Evolutionary conservation across 2,888 invertebrate species (phyloP), one percentile per base, ranked within the genome.

Genomic region (Phanerotoma sp.): DNA sequence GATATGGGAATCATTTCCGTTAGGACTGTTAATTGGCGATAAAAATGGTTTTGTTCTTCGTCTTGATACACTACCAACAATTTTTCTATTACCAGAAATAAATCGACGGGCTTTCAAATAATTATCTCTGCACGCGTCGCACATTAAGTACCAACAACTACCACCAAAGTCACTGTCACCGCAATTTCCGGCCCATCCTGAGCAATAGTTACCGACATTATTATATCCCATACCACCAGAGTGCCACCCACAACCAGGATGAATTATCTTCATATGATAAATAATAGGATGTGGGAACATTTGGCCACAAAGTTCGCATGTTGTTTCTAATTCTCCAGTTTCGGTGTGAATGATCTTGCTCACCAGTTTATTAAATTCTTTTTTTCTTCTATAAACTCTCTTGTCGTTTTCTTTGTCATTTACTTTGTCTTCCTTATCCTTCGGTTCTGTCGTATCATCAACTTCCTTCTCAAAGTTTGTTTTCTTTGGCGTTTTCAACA

Each of bases 221-320:
- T 96, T 96, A 80, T 95, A 97, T 1, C 96, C 97, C 74, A 90
- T 89, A 1, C 92, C 91, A 20, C 86, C 85, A 5, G 93, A 89
- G 57, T 89, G 86, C 61, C 86, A 85, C 1, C 93, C 93, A 76
- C 97, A 97, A 1, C 97, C 97, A 1, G 91, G 89, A 80, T 97
- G 97, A 35, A 85, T 81, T 72, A 87, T 86, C 28, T 91, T 84
- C 93, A 97, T 93, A 78, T 97, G 97, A 66, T 91, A 90, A 0
- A 93, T 93, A 0, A 96, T 86, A 0, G 96, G 95, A 58, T 86
- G 84, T 1, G 87, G 83, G 65, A 88, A 86, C 67, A 80, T 81
- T 28, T 86, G 86, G 4, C 90, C 92, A 73, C 97, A 97, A 32
- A 97, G 80, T 75, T 97, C 96, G 78, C 97, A 97, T 56, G 62